These are phyloP conservation scores for Noturus placidus DNA, from an alignment of 2,113 vertebrate species.

Conservation along the genomic window DNA sequence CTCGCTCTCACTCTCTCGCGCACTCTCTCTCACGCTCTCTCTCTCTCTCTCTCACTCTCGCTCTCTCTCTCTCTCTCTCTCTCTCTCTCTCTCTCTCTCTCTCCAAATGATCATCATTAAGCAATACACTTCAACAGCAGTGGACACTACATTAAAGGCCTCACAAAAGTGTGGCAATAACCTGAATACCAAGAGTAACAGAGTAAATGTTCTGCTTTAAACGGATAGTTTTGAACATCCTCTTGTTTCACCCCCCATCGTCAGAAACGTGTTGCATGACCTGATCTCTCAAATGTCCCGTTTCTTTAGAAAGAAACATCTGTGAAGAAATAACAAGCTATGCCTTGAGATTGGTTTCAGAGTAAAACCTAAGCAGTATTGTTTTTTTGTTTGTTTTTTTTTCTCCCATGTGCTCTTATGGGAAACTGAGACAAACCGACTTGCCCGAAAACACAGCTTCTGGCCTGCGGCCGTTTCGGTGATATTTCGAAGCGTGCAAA, in stretches of 20 bases:
- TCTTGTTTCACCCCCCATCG: not conserved
- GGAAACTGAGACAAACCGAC: constrained; percentile 51
- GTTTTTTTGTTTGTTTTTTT: not conserved
- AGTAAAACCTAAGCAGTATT: not conserved
- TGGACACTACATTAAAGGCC: not conserved
- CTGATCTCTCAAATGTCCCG: not conserved
- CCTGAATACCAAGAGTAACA: not conserved
- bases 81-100: not conserved
- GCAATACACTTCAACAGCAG: not conserved
- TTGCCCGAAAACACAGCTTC: constrained; percentile 69
- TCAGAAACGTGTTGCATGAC: not conserved
- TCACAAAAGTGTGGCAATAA: not conserved
- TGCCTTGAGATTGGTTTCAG: not conserved
- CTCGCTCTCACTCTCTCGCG: too few species aligned
- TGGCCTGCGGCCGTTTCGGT: constrained; percentile 75
- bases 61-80: constrained; percentile 4
- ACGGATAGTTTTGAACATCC: not conserved
- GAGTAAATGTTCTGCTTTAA: not conserved
- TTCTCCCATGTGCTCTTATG: constrained; percentile 22
- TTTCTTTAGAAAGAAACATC: not conserved
- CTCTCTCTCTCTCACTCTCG: constrained; percentile 21
- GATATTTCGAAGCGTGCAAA: constrained; percentile 86
- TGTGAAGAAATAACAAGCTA: not conserved
- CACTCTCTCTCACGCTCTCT: constrained; percentile 17
- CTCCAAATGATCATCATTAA: not conserved